These are phyloP conservation scores for Disparrhopalites patrizii DNA, from an alignment of 2,888 invertebrate species.

Conservation along the genomic window DNA sequence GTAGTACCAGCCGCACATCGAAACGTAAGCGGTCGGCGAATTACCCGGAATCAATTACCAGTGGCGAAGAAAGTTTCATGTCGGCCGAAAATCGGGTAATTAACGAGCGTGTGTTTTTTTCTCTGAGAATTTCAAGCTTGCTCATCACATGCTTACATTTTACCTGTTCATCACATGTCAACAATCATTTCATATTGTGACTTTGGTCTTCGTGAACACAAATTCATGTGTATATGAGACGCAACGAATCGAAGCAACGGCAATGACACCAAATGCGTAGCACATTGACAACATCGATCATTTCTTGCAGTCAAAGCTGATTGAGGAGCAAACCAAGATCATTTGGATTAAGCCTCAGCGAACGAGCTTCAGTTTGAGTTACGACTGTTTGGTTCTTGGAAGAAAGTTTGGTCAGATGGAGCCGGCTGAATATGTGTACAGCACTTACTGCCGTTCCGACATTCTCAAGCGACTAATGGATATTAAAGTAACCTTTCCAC, in stretches of 20 bases:
- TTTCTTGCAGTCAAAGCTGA: conserved; percentile 25
- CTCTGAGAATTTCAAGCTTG: too few species aligned
- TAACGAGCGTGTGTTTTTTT: too few species aligned
- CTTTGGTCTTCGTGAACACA: too few species aligned
- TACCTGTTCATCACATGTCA: too few species aligned
- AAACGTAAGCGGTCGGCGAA: neutral
- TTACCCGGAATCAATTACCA: neutral
- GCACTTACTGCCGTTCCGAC: conserved; percentile 35
- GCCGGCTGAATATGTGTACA: conserved; percentile 38
- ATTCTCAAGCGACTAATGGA: conserved; percentile 39
- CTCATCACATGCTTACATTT: too few species aligned
- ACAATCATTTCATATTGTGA: too few species aligned
- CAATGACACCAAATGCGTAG: neutral
- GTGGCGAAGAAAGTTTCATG: neutral
- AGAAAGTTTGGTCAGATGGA: conserved; percentile 31
- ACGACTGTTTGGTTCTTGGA: conserved; percentile 36
- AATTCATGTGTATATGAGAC: too few species aligned
- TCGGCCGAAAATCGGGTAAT: neutral
- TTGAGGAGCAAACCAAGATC: conserved; percentile 21
- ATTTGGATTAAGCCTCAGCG: conserved; percentile 25
- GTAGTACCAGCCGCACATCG: neutral
- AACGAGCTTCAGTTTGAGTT: conserved; percentile 25
- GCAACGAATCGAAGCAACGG: too few species aligned
- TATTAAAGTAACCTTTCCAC: conserved; percentile 33
- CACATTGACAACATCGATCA: neutral